phyloP scores from a whole-genome alignment of 1,140 invertebrate genomes.

The Parasteatoda tepidariorum region DNA sequence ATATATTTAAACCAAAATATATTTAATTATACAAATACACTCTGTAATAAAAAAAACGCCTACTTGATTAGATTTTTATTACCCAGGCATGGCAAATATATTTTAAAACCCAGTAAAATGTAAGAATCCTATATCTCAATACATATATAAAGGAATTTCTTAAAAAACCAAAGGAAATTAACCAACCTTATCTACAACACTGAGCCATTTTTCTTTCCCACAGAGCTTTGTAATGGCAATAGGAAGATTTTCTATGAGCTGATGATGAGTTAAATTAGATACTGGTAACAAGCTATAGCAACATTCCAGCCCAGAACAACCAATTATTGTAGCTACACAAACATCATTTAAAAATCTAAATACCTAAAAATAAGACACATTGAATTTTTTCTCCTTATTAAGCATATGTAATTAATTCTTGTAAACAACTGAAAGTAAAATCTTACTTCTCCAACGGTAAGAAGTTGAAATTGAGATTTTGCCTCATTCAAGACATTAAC shows the following conservation, averaged over 20 bases:
- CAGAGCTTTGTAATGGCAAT: conserved; percentile 8
- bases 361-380: conserved; percentile 8
- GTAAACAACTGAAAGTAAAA: not conserved
- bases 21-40: no score
- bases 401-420: not conserved
- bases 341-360: conserved; percentile 33
- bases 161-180: no score
- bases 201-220: conserved; percentile 8
- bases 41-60: no score
- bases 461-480: conserved; percentile 38
- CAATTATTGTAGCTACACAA: conserved; percentile 34
- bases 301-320: conserved; percentile 37
- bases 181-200: conserved; percentile 22
- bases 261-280: conserved; percentile 18
- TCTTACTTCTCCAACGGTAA: conserved; percentile 36
- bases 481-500: conserved; percentile 29
- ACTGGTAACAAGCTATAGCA: conserved; percentile 36
- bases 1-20: no score
- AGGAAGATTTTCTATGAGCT: conserved; percentile 36
- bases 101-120: no score
- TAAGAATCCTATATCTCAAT: no score
- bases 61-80: no score
- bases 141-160: no score
- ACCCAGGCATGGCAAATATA: no score
- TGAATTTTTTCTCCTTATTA: not conserved